A percentile compares a stretch with the other conserved stretches of the same genome.
phyloP scores from a whole-genome alignment of 2,113 vertebrate genomes.

The Hemichromis elongatus region DNA sequence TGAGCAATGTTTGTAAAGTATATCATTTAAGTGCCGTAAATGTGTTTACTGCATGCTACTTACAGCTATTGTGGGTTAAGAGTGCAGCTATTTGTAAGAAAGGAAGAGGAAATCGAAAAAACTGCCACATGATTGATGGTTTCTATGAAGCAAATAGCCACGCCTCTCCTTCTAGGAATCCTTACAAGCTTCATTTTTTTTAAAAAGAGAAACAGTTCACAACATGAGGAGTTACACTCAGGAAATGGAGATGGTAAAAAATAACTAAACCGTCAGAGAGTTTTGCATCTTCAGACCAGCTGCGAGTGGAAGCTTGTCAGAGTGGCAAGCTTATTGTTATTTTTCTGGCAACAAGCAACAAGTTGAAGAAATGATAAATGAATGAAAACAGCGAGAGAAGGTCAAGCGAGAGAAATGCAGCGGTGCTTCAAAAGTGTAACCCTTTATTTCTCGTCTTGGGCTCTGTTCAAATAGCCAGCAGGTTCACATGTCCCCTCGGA shows the following conservation, averaged over 20 bases:
- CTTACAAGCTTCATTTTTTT: not conserved
- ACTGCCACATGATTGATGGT: not conserved
- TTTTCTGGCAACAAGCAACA: not conserved
- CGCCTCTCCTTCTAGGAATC: slow-evolving; percentile 12
- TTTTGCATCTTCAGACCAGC: not conserved
- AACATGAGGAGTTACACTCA: not conserved
- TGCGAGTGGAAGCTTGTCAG: not conserved
- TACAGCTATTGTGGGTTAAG: not conserved
- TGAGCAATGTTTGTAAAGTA: not conserved
- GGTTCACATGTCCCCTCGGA: slow-evolving; percentile 27
- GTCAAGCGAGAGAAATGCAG: not conserved
- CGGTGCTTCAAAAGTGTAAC: not conserved
- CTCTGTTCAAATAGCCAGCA: slow-evolving; percentile 8
- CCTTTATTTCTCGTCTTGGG: slow-evolving; percentile 7
- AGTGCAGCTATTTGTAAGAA: not conserved
- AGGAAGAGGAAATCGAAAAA: not conserved
- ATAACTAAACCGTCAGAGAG: not conserved
- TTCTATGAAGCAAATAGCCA: slow-evolving; percentile 19
- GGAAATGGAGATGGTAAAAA: not conserved
- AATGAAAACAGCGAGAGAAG: not conserved
- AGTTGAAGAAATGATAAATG: not conserved
- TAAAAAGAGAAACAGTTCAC: not conserved
- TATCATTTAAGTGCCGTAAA: not conserved
- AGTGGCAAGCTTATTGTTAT: not conserved
- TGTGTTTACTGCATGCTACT: not conserved